phyloP scores from a whole-genome alignment of 2,797 vertebrate genomes.

The Semaprochilodus insignis region DNA sequence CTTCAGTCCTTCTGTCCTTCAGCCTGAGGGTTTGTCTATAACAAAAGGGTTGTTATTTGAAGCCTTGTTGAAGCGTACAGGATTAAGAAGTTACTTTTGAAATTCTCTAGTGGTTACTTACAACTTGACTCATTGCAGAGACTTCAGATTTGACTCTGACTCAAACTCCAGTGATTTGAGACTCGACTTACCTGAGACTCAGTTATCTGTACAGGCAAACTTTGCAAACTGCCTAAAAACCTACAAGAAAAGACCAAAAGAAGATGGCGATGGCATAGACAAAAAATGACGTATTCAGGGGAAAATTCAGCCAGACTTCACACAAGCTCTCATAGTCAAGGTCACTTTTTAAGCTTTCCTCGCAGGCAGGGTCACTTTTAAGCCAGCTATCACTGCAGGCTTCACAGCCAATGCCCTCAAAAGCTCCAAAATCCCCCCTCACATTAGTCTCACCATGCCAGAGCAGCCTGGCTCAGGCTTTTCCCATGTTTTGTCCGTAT shows the following conservation, averaged over 20 bases:
- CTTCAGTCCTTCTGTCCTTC: no score
- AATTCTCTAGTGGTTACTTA: no score
- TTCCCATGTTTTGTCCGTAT: constrained; percentile 22
- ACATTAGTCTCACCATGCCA: constrained; percentile 33
- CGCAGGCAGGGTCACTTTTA: constrained; percentile 19
- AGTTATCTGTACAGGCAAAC: background rate
- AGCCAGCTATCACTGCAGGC: constrained; percentile 29
- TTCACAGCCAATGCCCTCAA: constrained; percentile 35
- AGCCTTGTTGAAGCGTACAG: no score
- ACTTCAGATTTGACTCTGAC: no score
- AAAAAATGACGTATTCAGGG: constrained; percentile 9
- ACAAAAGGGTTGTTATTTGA: no score
- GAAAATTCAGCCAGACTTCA: background rate
- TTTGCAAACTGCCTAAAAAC: background rate
- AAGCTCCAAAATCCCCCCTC: constrained; percentile 38
- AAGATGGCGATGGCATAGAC: background rate
- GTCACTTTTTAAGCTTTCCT: constrained; percentile 6
- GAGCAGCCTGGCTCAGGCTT: constrained; percentile 2
- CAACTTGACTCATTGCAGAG: no score
- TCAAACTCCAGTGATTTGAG: no score
- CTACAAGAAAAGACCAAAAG: background rate
- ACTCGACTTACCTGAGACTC: no score
- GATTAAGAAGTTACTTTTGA: no score
- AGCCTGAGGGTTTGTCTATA: no score
- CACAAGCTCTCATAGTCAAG: background rate